Evolutionary conservation across 64 coral and sea anemone species (phyloP).

Genomic region (Pocillopora verrucosa): DNA sequence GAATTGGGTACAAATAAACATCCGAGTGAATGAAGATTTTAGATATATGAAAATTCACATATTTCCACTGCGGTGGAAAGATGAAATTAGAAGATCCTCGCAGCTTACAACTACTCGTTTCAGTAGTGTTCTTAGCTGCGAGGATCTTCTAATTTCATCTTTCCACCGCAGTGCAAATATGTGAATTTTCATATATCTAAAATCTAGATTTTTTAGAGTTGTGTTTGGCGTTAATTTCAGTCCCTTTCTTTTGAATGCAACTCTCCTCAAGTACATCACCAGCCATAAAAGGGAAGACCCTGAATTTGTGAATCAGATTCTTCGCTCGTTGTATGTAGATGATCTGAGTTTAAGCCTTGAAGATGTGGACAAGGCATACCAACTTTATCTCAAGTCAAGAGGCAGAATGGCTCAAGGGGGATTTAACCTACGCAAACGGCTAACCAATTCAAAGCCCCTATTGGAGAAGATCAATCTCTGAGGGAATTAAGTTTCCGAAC

Average conservation of each 20-base stretch:
- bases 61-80: too few relatives aligned
- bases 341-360: neutral
- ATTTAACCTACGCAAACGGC: neutral
- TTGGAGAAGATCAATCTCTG: neutral
- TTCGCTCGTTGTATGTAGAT: conserved; percentile 7
- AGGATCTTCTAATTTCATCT: too few relatives aligned
- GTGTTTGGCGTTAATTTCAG: neutral
- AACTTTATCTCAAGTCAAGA: neutral
- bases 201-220: conserved; percentile 7
- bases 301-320: conserved; percentile 1
- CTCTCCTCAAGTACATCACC: neutral
- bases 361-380: neutral
- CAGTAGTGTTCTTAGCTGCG: too few relatives aligned
- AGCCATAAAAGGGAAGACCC: neutral
- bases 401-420: neutral
- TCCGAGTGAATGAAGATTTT: too few relatives aligned
- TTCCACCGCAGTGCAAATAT: too few relatives aligned
- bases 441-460: neutral
- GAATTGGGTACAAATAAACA: too few relatives aligned
- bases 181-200: too few relatives aligned
- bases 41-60: too few relatives aligned
- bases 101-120: too few relatives aligned
- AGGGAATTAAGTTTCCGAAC: neutral
- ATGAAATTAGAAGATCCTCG: too few relatives aligned
- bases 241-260: neutral